Evolutionary conservation across 1,140 invertebrate species (phyloP).

Genomic region (Anastrepha ludens): DNA sequence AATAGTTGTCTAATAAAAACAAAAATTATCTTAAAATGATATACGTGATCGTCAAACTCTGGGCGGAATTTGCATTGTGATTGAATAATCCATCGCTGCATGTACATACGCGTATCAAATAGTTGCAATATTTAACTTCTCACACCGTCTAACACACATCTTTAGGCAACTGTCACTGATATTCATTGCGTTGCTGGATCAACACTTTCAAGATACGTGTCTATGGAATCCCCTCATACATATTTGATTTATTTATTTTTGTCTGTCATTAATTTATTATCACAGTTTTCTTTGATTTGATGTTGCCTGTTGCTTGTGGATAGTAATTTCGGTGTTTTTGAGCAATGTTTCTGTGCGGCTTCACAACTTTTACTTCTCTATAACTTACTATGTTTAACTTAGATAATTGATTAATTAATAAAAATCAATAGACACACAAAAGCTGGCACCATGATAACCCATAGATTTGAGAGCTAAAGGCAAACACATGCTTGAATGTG

Average conservation of each 20-base stretch:
- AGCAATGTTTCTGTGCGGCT: background rate
- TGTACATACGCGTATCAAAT: background rate
- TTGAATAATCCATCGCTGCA: background rate
- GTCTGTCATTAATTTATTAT: background rate
- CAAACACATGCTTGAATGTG: too few species aligned
- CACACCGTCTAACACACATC: background rate
- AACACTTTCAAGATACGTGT: background rate
- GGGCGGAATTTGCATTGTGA: background rate
- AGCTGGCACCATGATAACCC: too few species aligned
- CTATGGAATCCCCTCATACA: background rate
- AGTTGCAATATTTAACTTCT: background rate
- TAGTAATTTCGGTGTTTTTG: background rate
- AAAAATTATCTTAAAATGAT: background rate
- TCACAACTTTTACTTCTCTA: background rate
- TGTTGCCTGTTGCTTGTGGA: background rate
- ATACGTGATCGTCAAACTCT: background rate
- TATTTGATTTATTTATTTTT: conserved; percentile 13
- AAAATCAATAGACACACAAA: background rate
- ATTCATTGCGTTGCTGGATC: background rate
- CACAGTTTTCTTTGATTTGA: background rate
- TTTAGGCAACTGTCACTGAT: background rate
- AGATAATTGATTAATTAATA: background rate
- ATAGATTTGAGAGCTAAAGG: too few species aligned
- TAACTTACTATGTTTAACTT: background rate
- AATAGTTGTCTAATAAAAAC: too few species aligned